Conservation (phyloP, 2,113 vertebrate species). For the Campylomormyrus numenius region DNA sequence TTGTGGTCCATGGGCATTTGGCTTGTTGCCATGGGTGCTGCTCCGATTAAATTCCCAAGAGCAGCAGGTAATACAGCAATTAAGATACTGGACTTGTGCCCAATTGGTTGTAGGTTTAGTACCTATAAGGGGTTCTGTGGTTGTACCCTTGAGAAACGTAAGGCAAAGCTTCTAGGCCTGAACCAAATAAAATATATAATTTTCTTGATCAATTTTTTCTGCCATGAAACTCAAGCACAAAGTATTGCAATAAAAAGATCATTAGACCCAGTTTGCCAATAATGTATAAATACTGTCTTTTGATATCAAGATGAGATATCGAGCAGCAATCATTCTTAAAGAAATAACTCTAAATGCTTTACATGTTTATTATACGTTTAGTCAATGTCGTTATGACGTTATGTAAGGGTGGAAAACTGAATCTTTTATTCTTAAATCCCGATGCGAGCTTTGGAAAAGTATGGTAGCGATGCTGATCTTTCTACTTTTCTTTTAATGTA, state of each 20-base stretch:
- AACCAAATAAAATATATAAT: not conserved
- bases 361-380: not conserved
- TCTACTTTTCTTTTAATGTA: not conserved
- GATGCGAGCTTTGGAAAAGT: not conserved
- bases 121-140: not conserved
- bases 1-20: slow-evolving; percentile 27
- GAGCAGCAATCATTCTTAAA: not conserved
- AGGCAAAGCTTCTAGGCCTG: not conserved
- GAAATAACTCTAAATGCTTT: not conserved
- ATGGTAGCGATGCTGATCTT: not conserved
- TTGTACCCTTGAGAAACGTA: not conserved
- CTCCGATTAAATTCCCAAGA: slow-evolving; percentile 25
- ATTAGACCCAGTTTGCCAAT: not conserved
- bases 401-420: not conserved
- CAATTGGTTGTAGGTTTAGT: not conserved
- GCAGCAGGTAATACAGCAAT: not conserved
- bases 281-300: not conserved
- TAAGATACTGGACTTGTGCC: not conserved
- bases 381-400: not conserved
- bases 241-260: not conserved
- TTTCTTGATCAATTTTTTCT: not conserved
- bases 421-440: not conserved
- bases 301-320: not conserved
- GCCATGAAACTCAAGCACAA: not conserved
- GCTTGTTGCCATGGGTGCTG: slow-evolving; percentile 38